These are phyloP conservation scores for Microplitis demolitor DNA, from an alignment of 1,140 invertebrate genomes.

Conservation along the genomic window DNA sequence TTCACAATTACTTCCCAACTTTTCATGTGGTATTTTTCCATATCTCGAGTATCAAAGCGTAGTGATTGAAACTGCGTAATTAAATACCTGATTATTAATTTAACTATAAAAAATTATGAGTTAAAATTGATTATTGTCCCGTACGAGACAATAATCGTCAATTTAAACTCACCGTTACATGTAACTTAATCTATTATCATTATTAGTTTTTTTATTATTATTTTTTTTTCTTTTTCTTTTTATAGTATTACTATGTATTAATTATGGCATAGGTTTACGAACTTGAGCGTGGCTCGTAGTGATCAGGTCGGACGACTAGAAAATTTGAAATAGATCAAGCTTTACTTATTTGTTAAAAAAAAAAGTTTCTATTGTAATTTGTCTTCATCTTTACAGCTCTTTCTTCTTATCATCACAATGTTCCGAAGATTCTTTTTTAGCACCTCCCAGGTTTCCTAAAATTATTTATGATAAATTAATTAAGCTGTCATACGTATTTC, in stretches of 20 bases:
- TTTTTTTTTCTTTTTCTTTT: neutral
- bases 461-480: constrained; percentile 18
- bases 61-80: neutral
- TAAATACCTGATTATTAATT: too few species aligned
- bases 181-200: neutral
- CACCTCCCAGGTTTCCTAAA: constrained; percentile 25
- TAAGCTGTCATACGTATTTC: neutral
- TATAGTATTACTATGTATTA: neutral
- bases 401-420: constrained; percentile 31
- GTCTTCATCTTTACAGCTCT: constrained; percentile 22
- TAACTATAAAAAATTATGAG: too few species aligned
- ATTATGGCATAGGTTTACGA: constrained; percentile 6
- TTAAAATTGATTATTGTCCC: too few species aligned
- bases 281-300: constrained; percentile 10
- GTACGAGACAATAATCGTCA: neutral
- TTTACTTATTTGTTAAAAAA: constrained; percentile 9
- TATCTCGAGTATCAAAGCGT: constrained; percentile 25
- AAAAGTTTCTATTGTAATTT: constrained; percentile 1
- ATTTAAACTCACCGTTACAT: neutral
- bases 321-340: constrained; percentile 23
- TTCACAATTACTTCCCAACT: constrained; percentile 33
- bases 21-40: constrained; percentile 36
- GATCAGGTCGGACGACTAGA: constrained; percentile 41
- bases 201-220: neutral
- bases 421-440: constrained; percentile 20